Base-by-base conservation (phyloP, 2,113 vertebrate genomes). In the Athene noctua region DNA sequence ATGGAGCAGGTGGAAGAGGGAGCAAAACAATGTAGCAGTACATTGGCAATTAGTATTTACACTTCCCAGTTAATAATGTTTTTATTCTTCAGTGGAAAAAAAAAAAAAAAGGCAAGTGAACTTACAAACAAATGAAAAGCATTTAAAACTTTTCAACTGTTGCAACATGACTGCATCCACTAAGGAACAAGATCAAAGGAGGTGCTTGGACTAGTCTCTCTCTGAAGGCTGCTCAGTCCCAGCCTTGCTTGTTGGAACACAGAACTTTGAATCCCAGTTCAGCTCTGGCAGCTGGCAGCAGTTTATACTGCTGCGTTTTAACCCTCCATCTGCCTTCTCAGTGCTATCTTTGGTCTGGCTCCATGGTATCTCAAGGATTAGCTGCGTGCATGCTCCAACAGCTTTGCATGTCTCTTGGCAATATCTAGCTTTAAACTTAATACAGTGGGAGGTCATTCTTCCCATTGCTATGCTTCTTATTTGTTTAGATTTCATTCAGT, bases 271-370 rank as follows among this genome's bases (percentile, higher is more conserved):
- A 90, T 47, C 47, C 52, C 40, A 78, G 46, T 38, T 71, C 62
- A 36, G 71, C 49, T 80, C 57, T 62, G 61, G 29, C n/a, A 68
- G n/a, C 67, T 87, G 74, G 85, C 63, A 90, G 81, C 68, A 62
- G 63, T 65, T 86, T 52, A 30, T 10, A 44, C 0, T 27, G 70
- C 74, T 71, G 54, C 1, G 3, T 62, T 96, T 86, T 96, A 94
- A 83, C 88, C 63, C 84, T 86, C 59, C 70, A 38, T 86, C 84
- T 84, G 82, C 75, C 75, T 84, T 78, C 20, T 47, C 22, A 6
- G 16, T 40, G 72, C 81, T 97, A 12, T 92, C 82, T 96, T 91
- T 92, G 85, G 46, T 92, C 87, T 80, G 80, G 51, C 77, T 97
- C 86, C 73, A 75, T 36, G 32, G 32, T 85, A 82, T 91, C 67